These are phyloP conservation scores for Agriopis marginaria DNA, from an alignment of 2,888 invertebrate species.

Conservation along the genomic window DNA sequence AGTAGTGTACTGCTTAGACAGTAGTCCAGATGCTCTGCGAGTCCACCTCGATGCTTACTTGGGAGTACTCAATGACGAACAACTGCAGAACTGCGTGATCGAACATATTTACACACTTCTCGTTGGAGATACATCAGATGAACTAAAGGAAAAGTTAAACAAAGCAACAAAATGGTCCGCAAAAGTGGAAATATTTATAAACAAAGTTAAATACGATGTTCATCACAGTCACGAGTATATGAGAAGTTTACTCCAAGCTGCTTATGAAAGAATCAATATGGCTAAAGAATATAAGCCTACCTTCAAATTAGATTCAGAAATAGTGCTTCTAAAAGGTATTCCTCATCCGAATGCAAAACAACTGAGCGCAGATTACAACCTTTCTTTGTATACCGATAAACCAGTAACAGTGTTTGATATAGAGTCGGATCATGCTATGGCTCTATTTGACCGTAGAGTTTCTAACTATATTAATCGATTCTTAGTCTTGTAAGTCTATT, in stretches of 20 bases:
- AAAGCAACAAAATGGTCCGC: slow-evolving; percentile 42
- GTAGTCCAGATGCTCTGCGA: slow-evolving; percentile 57
- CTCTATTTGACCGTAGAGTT: slow-evolving; percentile 49
- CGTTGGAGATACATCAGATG: slow-evolving; percentile 39
- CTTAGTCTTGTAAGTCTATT: slow-evolving; percentile 31
- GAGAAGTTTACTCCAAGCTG: slow-evolving; percentile 41
- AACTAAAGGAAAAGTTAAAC: slow-evolving; percentile 42
- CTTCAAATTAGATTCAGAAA: slow-evolving; percentile 51
- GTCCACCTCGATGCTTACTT: slow-evolving; percentile 52
- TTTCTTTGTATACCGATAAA: slow-evolving; percentile 50
- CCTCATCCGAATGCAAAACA: slow-evolving; percentile 46
- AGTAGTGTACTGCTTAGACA: slow-evolving; percentile 57
- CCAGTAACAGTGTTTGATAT: slow-evolving; percentile 51
- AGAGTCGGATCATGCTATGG: slow-evolving; percentile 48
- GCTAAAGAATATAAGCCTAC: slow-evolving; percentile 51
- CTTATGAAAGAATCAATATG: slow-evolving; percentile 51
- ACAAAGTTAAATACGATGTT: slow-evolving; percentile 36
- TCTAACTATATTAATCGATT: slow-evolving; percentile 54
- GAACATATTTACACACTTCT: slow-evolving; percentile 51
- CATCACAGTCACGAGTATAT: slow-evolving; percentile 49
- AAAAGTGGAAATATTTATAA: slow-evolving; percentile 48
- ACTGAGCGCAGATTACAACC: slow-evolving; percentile 51
- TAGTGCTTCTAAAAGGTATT: slow-evolving; percentile 54
- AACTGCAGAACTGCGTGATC: slow-evolving; percentile 52
- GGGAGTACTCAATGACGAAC: slow-evolving; percentile 48